phyloP scores from a whole-genome alignment of 2,113 vertebrate species.

The Mionectes macconnelli region DNA sequence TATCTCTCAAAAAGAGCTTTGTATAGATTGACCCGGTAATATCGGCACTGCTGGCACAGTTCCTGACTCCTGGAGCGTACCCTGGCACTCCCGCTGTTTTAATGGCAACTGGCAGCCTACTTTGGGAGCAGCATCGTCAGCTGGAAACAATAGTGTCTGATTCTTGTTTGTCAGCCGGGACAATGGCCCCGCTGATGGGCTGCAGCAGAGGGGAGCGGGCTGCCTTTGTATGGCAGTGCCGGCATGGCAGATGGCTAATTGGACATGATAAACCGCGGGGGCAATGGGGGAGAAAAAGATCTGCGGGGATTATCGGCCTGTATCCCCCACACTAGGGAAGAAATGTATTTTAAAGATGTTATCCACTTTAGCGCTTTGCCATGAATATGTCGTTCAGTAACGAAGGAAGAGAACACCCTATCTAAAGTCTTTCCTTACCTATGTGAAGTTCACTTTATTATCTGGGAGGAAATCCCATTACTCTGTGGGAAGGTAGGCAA shows the following conservation, averaged over 20 bases:
- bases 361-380: background rate
- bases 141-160: constrained; percentile 72
- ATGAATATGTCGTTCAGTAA: background rate
- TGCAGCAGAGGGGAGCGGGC: constrained; percentile 10
- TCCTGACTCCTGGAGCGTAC: constrained; percentile 34
- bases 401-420: background rate
- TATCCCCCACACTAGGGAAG: constrained; percentile 27
- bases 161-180: constrained; percentile 70
- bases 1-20: background rate
- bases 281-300: constrained; percentile 71
- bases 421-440: background rate
- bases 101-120: constrained; percentile 65
- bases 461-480: constrained; percentile 1
- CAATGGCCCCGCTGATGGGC: constrained; percentile 67
- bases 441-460: constrained; percentile 5
- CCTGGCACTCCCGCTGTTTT: constrained; percentile 48
- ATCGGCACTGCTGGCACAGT: background rate
- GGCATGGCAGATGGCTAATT: constrained; percentile 89
- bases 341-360: constrained; percentile 11
- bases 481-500: background rate
- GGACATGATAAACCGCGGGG: constrained; percentile 79
- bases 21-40: background rate
- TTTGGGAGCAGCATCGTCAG: constrained; percentile 24
- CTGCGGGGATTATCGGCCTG: constrained; percentile 73
- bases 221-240: constrained; percentile 38